Conservation (phyloP, 2,797 vertebrate genomes). For the Amphiprion clarkii region DNA sequence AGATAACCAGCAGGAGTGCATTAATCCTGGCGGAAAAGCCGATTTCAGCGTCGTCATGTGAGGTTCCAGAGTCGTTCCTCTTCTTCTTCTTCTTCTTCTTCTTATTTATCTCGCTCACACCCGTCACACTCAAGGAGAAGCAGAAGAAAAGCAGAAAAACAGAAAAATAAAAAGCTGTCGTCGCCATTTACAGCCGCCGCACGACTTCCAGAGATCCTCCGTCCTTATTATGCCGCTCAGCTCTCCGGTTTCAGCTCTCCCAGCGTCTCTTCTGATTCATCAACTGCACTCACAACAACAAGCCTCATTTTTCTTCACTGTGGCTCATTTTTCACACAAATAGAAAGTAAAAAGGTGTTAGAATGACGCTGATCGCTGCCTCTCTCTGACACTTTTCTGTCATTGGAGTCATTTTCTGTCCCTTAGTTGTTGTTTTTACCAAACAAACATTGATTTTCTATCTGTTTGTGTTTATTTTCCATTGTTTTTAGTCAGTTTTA, state of each 20-base stretch:
- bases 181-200: slow-evolving; percentile 57
- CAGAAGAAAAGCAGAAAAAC: slow-evolving; percentile 47
- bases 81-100: slow-evolving; percentile 31
- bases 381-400: too few relatives aligned
- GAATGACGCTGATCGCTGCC: too few relatives aligned
- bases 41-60: slow-evolving; percentile 36
- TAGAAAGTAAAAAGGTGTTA: too few relatives aligned
- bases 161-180: slow-evolving; percentile 55
- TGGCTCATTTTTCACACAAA: too few relatives aligned
- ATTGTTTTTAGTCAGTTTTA: too few relatives aligned
- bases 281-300: slow-evolving; percentile 16
- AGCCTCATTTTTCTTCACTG: too few relatives aligned
- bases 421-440: too few relatives aligned
- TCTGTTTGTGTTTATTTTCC: too few relatives aligned
- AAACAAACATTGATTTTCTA: too few relatives aligned
- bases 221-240: slow-evolving; percentile 46
- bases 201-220: slow-evolving; percentile 53
- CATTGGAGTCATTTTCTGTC: too few relatives aligned
- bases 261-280: slow-evolving; percentile 67
- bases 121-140: slow-evolving; percentile 74
- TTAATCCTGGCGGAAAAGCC: slow-evolving; percentile 45
- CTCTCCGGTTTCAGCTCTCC: slow-evolving; percentile 31
- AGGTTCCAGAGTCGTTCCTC: slow-evolving; percentile 59
- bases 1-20: slow-evolving; percentile 63
- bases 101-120: slow-evolving; percentile 67